phyloP scores from a whole-genome alignment of 2,888 invertebrate species.

The Embidobia sp. region DNA sequence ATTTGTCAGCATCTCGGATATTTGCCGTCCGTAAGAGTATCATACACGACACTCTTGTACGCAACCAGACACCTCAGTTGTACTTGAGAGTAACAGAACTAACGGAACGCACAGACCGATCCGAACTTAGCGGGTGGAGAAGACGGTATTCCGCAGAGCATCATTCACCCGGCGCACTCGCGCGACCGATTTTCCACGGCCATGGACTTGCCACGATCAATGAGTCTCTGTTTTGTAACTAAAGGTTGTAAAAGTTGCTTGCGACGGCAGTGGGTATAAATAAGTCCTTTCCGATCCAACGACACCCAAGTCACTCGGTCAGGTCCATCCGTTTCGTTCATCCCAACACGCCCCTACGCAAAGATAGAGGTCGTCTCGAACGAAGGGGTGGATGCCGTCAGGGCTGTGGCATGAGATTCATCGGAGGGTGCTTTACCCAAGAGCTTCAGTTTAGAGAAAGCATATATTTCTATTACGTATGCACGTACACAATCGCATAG shows the following conservation, averaged over 20 bases:
- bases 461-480: too few species aligned
- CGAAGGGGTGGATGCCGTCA: slow-evolving; percentile 60
- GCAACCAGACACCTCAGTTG: too few species aligned
- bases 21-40: too few species aligned
- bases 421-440: not conserved
- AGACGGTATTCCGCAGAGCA: not conserved
- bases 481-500: too few species aligned
- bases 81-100: too few species aligned
- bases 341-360: slow-evolving; percentile 71
- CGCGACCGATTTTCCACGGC: slow-evolving; percentile 13
- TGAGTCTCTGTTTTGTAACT: not conserved
- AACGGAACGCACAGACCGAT: too few species aligned
- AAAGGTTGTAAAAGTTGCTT: too few species aligned
- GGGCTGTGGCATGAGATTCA: slow-evolving; percentile 19
- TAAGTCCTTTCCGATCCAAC: slow-evolving; percentile 41
- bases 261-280: too few species aligned
- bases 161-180: slow-evolving; percentile 37
- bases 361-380: slow-evolving; percentile 68
- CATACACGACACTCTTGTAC: too few species aligned
- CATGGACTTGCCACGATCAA: slow-evolving; percentile 6
- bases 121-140: too few species aligned
- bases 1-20: too few species aligned
- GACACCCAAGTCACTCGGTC: slow-evolving; percentile 50
- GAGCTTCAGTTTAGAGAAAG: too few species aligned
- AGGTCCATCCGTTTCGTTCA: slow-evolving; percentile 56